These are phyloP conservation scores for Minunthozetes semirufus DNA, from an alignment of 2,888 invertebrate species.

Conservation along the genomic window DNA sequence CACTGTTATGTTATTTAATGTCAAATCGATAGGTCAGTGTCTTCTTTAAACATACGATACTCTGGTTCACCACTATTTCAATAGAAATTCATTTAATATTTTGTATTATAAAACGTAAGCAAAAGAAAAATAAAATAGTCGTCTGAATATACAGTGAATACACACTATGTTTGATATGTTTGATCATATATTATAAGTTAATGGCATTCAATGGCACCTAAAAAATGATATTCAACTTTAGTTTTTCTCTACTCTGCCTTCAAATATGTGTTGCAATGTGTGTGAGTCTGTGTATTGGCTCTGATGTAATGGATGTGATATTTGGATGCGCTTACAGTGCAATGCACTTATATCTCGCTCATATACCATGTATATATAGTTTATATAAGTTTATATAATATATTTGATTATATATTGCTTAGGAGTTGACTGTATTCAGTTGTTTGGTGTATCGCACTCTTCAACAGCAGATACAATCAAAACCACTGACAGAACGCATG, in stretches of 20 bases:
- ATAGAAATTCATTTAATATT: no score
- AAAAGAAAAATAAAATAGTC: conserved; percentile 2
- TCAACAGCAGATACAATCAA: background rate
- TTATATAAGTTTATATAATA: background rate
- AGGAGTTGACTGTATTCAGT: conserved; percentile 3
- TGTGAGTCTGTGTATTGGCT: background rate
- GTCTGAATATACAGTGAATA: conserved; percentile 10
- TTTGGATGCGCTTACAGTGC: background rate
- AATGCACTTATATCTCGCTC: conserved; percentile 14
- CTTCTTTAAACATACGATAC: background rate
- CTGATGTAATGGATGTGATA: background rate
- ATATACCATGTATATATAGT: background rate
- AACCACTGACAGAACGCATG: conserved; percentile 9
- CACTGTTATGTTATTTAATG: background rate
- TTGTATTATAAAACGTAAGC: background rate
- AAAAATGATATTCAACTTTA: conserved; percentile 26
- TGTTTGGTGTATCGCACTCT: background rate
- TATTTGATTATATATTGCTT: background rate
- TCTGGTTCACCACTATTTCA: no score
- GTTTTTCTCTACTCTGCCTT: background rate
- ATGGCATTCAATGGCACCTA: conserved; percentile 10
- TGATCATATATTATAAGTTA: conserved; percentile 31
- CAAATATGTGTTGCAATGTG: background rate
- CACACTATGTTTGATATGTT: conserved; percentile 14
- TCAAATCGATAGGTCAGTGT: conserved; percentile 28